Evolutionary conservation across 2,797 vertebrate genomes (phyloP).

Genomic region (Saxicola maurus): DNA sequence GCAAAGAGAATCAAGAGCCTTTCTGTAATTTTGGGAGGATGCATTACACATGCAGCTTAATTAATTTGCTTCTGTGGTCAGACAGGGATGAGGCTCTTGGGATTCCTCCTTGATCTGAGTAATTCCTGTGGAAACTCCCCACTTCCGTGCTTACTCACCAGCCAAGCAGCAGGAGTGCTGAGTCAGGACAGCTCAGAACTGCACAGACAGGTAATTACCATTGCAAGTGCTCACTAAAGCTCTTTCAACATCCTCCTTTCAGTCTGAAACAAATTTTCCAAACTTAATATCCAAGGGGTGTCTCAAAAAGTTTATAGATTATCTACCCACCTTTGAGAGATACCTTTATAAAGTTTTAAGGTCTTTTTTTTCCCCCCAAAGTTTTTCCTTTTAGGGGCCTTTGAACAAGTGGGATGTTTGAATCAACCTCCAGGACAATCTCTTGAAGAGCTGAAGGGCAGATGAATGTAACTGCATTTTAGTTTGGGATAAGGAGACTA

Average conservation of each 20-base stretch:
- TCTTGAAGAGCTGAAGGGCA: not conserved
- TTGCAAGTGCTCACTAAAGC: not conserved
- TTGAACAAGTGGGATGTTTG: not conserved
- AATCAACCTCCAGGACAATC: not conserved
- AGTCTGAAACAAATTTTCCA: not conserved
- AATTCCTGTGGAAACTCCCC: not conserved
- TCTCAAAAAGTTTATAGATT: not conserved
- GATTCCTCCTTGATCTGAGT: not conserved
- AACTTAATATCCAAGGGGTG: not conserved
- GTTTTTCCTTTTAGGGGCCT: not conserved
- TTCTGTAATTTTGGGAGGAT: not conserved
- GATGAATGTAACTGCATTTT: not conserved
- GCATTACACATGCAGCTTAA: not conserved
- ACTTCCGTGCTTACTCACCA: constrained; percentile 19
- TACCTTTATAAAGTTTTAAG: not conserved
- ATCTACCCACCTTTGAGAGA: not conserved
- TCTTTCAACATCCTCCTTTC: not conserved
- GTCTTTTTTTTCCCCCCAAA: not conserved
- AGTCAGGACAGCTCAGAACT: not conserved
- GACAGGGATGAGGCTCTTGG: not conserved
- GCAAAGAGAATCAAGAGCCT: not conserved
- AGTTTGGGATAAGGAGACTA: not conserved
- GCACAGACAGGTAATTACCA: not conserved
- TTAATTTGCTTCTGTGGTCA: not conserved
- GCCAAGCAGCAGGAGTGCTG: not conserved